Evolutionary conservation across 2,888 invertebrate species (phyloP).

Genomic region (Calliscelio sp.): DNA sequence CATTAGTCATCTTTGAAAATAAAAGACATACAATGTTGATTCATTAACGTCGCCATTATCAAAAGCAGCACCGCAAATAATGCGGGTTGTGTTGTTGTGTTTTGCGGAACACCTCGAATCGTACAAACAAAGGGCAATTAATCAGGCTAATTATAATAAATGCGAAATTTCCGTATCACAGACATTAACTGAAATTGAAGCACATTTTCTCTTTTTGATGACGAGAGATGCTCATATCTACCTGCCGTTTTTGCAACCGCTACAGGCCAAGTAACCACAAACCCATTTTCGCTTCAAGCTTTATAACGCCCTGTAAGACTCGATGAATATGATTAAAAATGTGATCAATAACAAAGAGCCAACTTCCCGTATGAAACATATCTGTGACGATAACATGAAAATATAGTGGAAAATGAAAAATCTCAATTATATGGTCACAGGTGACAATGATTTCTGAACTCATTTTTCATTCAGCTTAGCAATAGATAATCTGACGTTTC

Average conservation of each 20-base stretch:
- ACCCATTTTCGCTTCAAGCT: slow-evolving; percentile 23
- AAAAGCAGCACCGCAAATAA: slow-evolving; percentile 28
- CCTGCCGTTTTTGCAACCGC: slow-evolving; percentile 6
- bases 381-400: slow-evolving; percentile 19
- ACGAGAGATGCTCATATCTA: background rate
- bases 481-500: slow-evolving; percentile 17
- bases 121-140: slow-evolving; percentile 31
- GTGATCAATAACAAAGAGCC: slow-evolving; percentile 47
- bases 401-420: slow-evolving; percentile 45
- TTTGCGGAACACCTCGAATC: slow-evolving; percentile 23
- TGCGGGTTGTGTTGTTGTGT: slow-evolving; percentile 23
- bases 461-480: slow-evolving; percentile 7
- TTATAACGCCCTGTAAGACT: slow-evolving; percentile 22
- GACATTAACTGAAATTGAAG: slow-evolving; percentile 27
- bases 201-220: slow-evolving; percentile 29
- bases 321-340: slow-evolving; percentile 33
- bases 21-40: slow-evolving; percentile 28
- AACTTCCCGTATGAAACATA: slow-evolving; percentile 12
- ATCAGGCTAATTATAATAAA: slow-evolving; percentile 48
- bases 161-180: slow-evolving; percentile 23
- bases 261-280: no score
- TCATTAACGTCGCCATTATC: slow-evolving; percentile 41
- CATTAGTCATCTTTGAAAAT: slow-evolving; percentile 16
- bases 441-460: slow-evolving; percentile 39
- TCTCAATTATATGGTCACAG: slow-evolving; percentile 35